Evolutionary conservation across 2,888 invertebrate species (phyloP), one percentile per base, ranked within the genome.

Genomic region (Lysandra coridon): DNA sequence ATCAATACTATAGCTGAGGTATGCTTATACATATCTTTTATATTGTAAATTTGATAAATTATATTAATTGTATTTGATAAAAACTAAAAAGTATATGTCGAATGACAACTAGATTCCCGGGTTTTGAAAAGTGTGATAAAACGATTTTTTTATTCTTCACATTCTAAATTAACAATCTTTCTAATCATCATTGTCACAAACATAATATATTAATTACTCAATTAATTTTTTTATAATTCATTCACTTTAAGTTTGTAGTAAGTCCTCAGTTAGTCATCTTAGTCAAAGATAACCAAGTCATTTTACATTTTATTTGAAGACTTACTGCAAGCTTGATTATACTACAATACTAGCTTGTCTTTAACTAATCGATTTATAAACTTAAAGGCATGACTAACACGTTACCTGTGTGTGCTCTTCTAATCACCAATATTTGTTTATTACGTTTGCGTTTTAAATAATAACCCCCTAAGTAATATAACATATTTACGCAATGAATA

Each of bases 1-100:
- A 92, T 93, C 69, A 90, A 89, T 82, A 88, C 91, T 5, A 89
- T 94, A 33, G 91, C 91, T 14, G 94, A 94, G 90, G 94, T 94
- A 83, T 81, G 80, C 17, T 78, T 17, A 44, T 37, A 14, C 30
- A 40, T 37, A 14, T 12, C 4, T 5, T 10, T 33, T 78, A 33
- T 33, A 4, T 33, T 33, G 33, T 30, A 44, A 40, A 40, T 40
- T 44, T 44, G 1, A 44, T 44, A 44, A 44, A 44, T 44, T 1
- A 44, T 44, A 44, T 4, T 7, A 44, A 44, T 7, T 44, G 44
- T 44, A 44, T 44, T 44, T 44, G 6, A 44, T 7, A 44, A 44
- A 44, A 44, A 40, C 5, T 40, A 40, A 6, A 40, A 23, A 23
- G 23, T 23, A 37, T 37, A 37, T 37, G 37, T 23, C 23, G 23